Evolutionary conservation across 2,797 vertebrate species (phyloP).

Genomic region (Natrix natrix): DNA sequence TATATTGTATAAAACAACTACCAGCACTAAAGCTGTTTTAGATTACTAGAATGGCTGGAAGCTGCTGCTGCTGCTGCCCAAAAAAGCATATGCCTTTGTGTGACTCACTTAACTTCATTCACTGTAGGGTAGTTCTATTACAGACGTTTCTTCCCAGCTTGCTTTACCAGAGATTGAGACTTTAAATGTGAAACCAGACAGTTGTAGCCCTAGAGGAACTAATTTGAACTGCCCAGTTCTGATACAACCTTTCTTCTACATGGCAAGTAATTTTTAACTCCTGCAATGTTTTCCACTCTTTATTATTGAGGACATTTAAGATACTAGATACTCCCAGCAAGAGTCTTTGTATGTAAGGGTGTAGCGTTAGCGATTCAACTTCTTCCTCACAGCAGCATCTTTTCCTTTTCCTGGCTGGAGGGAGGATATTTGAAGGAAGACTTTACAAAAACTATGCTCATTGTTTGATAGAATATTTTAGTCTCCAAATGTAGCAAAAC

Average conservation of each 20-base stretch:
- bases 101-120: background rate
- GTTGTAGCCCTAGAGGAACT: background rate
- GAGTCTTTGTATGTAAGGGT: slow-evolving; percentile 8
- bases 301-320: slow-evolving; percentile 6
- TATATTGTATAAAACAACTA: background rate
- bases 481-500: slow-evolving; percentile 11
- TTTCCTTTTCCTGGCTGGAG: slow-evolving; percentile 11
- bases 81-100: background rate
- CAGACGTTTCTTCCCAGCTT: background rate
- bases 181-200: slow-evolving; percentile 23
- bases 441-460: background rate
- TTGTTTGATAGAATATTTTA: background rate
- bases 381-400: background rate
- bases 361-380: background rate
- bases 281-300: background rate
- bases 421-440: background rate
- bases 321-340: slow-evolving; percentile 2
- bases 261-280: slow-evolving; percentile 22
- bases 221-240: slow-evolving; percentile 24
- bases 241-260: slow-evolving; percentile 3
- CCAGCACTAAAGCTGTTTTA: background rate
- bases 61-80: background rate
- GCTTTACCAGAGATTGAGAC: background rate
- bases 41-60: background rate
- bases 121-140: background rate